phyloP scores from a whole-genome alignment of 2,797 vertebrate genomes.

The Chaenodraco wilsoni region DNA sequence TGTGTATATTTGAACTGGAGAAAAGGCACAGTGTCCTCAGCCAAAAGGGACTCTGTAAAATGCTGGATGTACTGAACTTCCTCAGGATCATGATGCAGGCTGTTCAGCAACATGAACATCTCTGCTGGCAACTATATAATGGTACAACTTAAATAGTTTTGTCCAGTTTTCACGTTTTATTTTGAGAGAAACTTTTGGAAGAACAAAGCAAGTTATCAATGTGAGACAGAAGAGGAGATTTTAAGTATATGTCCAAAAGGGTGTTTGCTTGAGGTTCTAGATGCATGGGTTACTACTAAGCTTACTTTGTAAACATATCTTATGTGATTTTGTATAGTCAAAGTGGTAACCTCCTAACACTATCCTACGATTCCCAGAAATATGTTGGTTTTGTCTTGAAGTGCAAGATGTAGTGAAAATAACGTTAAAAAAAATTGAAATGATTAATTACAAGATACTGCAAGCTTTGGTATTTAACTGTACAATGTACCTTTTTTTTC shows the following conservation, averaged over 20 bases:
- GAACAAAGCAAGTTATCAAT: neutral
- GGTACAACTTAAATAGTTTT: slow-evolving; percentile 75
- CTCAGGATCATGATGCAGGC: slow-evolving; percentile 89
- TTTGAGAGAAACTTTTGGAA: neutral
- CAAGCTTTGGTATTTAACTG: neutral
- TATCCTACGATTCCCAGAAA: neutral
- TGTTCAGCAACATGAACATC: slow-evolving; percentile 87
- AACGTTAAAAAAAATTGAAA: neutral
- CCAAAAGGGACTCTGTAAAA: slow-evolving; percentile 80
- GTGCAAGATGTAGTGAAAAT: neutral
- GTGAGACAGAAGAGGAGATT: neutral
- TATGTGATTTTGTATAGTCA: neutral
- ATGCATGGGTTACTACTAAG: neutral
- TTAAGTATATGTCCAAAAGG: neutral
- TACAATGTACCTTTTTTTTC: neutral
- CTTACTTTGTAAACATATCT: neutral
- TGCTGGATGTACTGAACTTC: slow-evolving; percentile 86
- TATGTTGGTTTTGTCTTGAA: neutral
- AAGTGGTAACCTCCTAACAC: neutral
- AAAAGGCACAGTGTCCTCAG: slow-evolving; percentile 77
- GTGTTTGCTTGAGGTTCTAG: neutral
- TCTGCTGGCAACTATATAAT: slow-evolving; percentile 93
- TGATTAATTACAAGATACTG: neutral
- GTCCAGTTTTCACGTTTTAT: slow-evolving; percentile 4
- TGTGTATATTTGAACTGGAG: slow-evolving; percentile 88